phyloP scores from a whole-genome alignment of 2,797 vertebrate genomes.

The Falco cherrug region DNA sequence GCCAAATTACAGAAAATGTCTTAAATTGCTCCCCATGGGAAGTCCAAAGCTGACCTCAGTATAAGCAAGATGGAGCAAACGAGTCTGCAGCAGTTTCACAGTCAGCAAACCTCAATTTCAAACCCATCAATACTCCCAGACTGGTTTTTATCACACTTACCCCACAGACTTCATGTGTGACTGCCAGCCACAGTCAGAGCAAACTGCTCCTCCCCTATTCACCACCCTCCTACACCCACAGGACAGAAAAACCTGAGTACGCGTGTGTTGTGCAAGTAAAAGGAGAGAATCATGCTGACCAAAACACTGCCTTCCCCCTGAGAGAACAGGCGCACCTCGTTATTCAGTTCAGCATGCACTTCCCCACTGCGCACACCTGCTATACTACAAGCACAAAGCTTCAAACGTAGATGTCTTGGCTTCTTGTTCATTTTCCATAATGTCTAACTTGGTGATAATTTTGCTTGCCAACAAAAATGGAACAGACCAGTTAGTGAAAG shows the following conservation, averaged over 20 bases:
- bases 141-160: not conserved
- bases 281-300: not conserved
- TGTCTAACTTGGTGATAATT: not conserved
- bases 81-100: not conserved
- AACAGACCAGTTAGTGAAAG: not conserved
- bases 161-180: not conserved
- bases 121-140: not conserved
- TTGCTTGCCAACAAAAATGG: not conserved
- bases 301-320: not conserved
- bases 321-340: not conserved
- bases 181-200: not conserved
- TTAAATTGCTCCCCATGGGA: not conserved
- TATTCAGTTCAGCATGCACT: not conserved
- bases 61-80: not conserved
- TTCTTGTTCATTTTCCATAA: not conserved
- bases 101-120: not conserved
- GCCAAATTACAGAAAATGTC: not conserved
- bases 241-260: not conserved
- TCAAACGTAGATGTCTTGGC: not conserved
- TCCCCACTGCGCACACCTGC: not conserved
- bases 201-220: not conserved
- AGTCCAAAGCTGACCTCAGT: not conserved
- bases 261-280: accelerated
- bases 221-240: not conserved
- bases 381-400: not conserved